Percentiles rank a stretch among this genome's conserved stretches.
Conservation (phyloP, 2,888 invertebrate species). For the Drosophila paramelanica region DNA sequence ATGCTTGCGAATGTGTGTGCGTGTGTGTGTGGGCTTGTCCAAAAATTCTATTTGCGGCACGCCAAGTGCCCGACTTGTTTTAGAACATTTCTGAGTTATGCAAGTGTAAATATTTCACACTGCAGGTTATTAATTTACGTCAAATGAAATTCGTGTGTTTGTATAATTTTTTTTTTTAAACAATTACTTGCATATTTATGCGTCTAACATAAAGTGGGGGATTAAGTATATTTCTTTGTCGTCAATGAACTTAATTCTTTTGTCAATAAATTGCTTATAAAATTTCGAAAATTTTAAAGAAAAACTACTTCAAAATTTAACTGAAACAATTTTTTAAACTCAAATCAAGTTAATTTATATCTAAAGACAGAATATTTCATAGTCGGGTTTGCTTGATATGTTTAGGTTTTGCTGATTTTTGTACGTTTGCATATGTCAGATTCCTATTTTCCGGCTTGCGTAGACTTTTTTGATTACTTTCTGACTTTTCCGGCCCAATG, state of each 20-base stretch:
- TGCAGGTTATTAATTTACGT: slow-evolving; percentile 29
- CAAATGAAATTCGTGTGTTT: slow-evolving; percentile 22
- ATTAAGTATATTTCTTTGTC: slow-evolving; percentile 15
- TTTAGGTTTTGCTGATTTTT: no score
- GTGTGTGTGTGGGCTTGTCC: slow-evolving; percentile 41
- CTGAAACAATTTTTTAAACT: no score
- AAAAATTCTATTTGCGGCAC: slow-evolving; percentile 54
- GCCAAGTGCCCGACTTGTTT: slow-evolving; percentile 33
- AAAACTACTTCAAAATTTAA: no score
- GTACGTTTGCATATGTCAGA: no score
- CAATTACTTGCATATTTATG: slow-evolving; percentile 49
- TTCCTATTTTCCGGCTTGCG: no score
- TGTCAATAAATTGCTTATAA: neutral
- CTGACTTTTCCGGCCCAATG: no score
- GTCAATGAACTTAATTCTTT: slow-evolving; percentile 28
- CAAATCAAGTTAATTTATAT: no score
- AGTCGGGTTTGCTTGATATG: no score
- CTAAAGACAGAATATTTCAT: no score
- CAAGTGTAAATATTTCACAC: slow-evolving; percentile 52
- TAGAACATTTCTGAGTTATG: slow-evolving; percentile 39
- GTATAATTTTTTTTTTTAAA: slow-evolving; percentile 26
- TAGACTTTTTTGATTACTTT: no score
- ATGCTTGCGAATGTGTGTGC: slow-evolving; percentile 9
- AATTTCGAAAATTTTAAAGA: no score
- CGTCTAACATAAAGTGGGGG: slow-evolving; percentile 43